These are phyloP conservation scores for Drosophila sechellia DNA, from an alignment of 1,140 invertebrate genomes.

Conservation along the genomic window DNA sequence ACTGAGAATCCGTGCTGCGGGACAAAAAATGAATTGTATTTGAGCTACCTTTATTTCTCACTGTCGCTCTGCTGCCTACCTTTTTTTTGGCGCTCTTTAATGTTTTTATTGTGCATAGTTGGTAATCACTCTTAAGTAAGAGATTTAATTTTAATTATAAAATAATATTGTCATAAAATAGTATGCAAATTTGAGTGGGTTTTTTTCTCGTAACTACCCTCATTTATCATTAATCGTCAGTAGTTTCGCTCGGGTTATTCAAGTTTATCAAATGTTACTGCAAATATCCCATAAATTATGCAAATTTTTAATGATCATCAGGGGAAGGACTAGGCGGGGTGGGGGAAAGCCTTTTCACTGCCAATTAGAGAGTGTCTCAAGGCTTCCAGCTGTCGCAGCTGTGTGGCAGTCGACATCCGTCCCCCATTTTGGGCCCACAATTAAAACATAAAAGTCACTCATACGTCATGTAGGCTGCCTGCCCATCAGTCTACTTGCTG, in stretches of 20 bases:
- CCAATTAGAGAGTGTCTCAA: slow-evolving; percentile 69
- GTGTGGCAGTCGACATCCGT: slow-evolving; percentile 35
- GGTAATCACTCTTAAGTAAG: slow-evolving; percentile 11
- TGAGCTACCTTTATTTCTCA: slow-evolving; percentile 22
- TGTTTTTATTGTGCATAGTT: slow-evolving; percentile 30
- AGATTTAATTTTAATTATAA: slow-evolving; percentile 50
- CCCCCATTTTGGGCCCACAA: slow-evolving; percentile 69
- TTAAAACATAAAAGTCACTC: slow-evolving; percentile 83
- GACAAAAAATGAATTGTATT: slow-evolving; percentile 42
- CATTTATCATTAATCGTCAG: slow-evolving; percentile 44
- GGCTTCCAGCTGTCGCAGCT: slow-evolving; percentile 62
- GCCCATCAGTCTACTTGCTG: slow-evolving; percentile 3
- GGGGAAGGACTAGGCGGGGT: slow-evolving; percentile 9
- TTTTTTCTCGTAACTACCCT: neutral
- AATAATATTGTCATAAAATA: slow-evolving; percentile 52
- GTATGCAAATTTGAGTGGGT: slow-evolving; percentile 24
- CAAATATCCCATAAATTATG: slow-evolving; percentile 59
- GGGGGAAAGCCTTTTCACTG: slow-evolving; percentile 41
- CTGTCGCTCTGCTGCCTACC: slow-evolving; percentile 1
- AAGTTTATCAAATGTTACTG: slow-evolving; percentile 52
- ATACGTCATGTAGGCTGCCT: slow-evolving; percentile 68
- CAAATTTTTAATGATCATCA: slow-evolving; percentile 55
- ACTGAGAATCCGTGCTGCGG: slow-evolving; percentile 59
- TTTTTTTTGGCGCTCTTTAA: neutral
- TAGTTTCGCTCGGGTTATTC: slow-evolving; percentile 36